A percentile compares a stretch with the other conserved stretches of the same genome.
Conservation (phyloP, 2,888 invertebrate genomes). For the Poecilobothrus nobilitatus region DNA sequence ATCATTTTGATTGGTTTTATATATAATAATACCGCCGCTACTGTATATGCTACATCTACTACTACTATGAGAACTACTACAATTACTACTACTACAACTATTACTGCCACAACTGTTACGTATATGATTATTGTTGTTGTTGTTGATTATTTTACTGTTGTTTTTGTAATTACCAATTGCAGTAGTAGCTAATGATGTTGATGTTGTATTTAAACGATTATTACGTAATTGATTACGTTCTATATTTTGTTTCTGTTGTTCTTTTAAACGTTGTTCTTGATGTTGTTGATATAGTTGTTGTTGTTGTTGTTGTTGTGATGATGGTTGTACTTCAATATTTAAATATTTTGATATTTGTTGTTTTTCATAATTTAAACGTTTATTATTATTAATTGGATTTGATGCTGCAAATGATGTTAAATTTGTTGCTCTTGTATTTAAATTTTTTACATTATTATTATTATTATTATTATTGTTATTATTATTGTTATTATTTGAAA, state of each 20-base stretch:
- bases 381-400: not conserved
- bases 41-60: not conserved
- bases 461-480: not conserved
- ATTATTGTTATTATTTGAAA: not conserved
- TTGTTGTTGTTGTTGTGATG: not conserved
- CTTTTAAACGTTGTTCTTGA: not conserved
- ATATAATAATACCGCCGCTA: conserved; percentile 6
- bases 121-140: not conserved
- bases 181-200: conserved; percentile 7
- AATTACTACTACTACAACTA: not conserved
- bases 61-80: conserved; percentile 1
- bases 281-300: not conserved
- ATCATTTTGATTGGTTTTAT: not conserved
- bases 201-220: not conserved
- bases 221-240: not conserved
- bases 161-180: not conserved
- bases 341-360: conserved; percentile 21
- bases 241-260: not conserved
- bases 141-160: not conserved
- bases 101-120: conserved; percentile 1
- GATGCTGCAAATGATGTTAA: conserved; percentile 21
- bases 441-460: conserved; percentile 7
- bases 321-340: conserved; percentile 21
- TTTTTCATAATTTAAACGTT: not conserved
- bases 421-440: conserved; percentile 16